These are phyloP conservation scores for Cotesia vestalis DNA, from an alignment of 1,140 invertebrate species.

Conservation along the genomic window DNA sequence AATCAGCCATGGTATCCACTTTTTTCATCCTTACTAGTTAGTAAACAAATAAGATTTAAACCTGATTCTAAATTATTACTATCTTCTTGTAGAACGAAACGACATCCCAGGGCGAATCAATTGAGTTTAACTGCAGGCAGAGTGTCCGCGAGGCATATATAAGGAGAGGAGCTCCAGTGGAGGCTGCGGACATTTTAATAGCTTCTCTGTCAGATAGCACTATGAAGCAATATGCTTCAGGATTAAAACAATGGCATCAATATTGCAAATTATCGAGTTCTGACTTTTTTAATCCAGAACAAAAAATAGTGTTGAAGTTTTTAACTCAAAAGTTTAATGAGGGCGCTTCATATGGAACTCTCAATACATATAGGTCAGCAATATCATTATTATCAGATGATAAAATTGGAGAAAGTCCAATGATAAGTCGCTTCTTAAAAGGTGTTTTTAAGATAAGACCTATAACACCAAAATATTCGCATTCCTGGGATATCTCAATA, in stretches of 20 bases:
- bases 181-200: conserved; percentile 12
- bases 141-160: conserved; percentile 14
- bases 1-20: conserved; percentile 29
- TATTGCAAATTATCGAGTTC: conserved; percentile 8
- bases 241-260: conserved; percentile 19
- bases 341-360: conserved; percentile 15
- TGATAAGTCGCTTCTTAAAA: conserved; percentile 23
- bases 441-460: conserved; percentile 19
- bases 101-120: neutral
- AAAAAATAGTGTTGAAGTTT: conserved; percentile 5
- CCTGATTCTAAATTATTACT: neutral
- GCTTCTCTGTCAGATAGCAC: conserved; percentile 25
- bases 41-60: neutral
- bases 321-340: conserved; percentile 18
- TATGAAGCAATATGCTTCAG: conserved; percentile 29
- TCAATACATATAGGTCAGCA: conserved; percentile 18
- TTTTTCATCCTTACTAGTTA: neutral
- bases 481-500: conserved; percentile 10
- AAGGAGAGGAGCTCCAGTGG: neutral
- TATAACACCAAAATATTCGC: neutral
- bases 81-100: too few species aligned
- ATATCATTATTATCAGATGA: conserved; percentile 18
- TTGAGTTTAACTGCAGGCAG: conserved; percentile 8
- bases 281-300: neutral
- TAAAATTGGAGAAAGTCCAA: conserved; percentile 4